These are phyloP conservation scores for Amyelois transitella DNA, from an alignment of 1,140 invertebrate genomes.

Conservation along the genomic window DNA sequence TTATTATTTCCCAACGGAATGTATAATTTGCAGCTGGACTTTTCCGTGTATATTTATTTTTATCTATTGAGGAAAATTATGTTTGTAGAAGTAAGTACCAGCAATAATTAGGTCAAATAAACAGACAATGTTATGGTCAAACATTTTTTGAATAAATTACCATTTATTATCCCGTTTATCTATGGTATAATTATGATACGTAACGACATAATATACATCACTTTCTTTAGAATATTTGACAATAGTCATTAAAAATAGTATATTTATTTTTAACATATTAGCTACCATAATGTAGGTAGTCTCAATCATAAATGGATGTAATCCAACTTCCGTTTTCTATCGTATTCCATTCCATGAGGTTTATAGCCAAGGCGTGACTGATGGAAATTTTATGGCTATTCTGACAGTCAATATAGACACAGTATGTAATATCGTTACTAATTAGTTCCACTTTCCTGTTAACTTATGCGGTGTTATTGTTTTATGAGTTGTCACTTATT, in stretches of 20 bases:
- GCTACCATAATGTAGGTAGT: too few species aligned
- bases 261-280: too few species aligned
- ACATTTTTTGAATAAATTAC: too few species aligned
- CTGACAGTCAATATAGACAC: constrained; percentile 28
- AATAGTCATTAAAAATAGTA: too few species aligned
- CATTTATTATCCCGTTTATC: too few species aligned
- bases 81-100: too few species aligned
- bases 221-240: too few species aligned
- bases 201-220: too few species aligned
- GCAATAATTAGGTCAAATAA: too few species aligned
- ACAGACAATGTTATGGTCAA: too few species aligned
- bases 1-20: neutral
- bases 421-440: constrained; percentile 21
- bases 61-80: neutral
- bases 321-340: constrained; percentile 26
- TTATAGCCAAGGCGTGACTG: constrained; percentile 30
- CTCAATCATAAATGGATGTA: neutral
- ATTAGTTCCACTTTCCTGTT: constrained; percentile 20
- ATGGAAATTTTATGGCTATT: constrained; percentile 27
- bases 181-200: too few species aligned
- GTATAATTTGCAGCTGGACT: neutral
- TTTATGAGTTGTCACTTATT: too few species aligned
- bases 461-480: neutral
- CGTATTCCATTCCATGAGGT: constrained; percentile 23
- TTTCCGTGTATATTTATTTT: neutral